phyloP scores from a whole-genome alignment of 2,797 vertebrate species.

The Leuciscus waleckii region DNA sequence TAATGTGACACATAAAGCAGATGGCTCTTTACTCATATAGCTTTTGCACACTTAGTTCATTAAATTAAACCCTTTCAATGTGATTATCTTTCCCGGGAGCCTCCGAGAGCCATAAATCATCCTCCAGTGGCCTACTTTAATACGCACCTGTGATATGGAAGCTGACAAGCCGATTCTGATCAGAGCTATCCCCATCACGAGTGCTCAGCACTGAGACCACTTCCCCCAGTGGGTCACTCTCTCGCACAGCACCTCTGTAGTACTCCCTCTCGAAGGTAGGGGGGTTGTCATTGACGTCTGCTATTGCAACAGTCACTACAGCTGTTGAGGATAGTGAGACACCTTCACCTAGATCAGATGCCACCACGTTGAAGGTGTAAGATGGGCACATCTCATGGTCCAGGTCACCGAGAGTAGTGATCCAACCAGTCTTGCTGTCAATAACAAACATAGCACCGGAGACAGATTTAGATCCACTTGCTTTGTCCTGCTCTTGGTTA shows the following conservation, averaged over 20 bases:
- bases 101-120: slow-evolving; percentile 45
- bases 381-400: slow-evolving; percentile 87
- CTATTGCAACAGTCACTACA: slow-evolving; percentile 87
- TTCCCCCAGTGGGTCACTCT: slow-evolving; percentile 90
- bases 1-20: slow-evolving; percentile 54
- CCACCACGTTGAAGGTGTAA: slow-evolving; percentile 87
- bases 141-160: slow-evolving; percentile 92
- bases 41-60: slow-evolving; percentile 46
- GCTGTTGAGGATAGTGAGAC: slow-evolving; percentile 84
- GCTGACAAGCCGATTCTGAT: slow-evolving; percentile 88
- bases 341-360: slow-evolving; percentile 88
- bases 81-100: slow-evolving; percentile 53
- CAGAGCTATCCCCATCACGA: slow-evolving; percentile 87
- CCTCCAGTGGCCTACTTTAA: slow-evolving; percentile 24
- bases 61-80: slow-evolving; percentile 57
- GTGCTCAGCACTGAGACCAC: slow-evolving; percentile 91
- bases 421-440: slow-evolving; percentile 94
- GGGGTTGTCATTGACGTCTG: slow-evolving; percentile 94
- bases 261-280: slow-evolving; percentile 90
- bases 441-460: slow-evolving; percentile 83
- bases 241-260: slow-evolving; percentile 91
- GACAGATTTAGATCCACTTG: slow-evolving; percentile 39
- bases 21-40: slow-evolving; percentile 52
- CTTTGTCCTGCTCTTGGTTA: slow-evolving; percentile 72
- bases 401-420: slow-evolving; percentile 87